Conservation (phyloP, 2,113 vertebrate species). For the Theristicus caerulescens region DNA sequence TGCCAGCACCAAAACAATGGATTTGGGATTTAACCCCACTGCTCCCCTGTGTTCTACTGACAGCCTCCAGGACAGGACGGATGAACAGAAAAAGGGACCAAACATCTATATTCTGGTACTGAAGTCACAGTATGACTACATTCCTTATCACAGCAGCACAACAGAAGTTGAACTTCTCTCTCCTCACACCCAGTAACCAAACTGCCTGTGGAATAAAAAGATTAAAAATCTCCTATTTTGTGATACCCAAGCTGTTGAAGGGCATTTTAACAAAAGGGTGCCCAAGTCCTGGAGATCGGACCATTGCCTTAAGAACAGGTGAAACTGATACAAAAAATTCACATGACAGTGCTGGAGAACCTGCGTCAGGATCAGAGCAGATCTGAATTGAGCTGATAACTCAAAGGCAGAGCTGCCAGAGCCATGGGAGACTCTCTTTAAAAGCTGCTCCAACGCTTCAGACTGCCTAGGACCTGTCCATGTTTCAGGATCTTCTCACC, state of each 20-base stretch:
- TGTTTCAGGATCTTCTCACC: neutral
- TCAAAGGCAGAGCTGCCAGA: neutral
- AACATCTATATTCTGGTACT: neutral
- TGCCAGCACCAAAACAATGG: conserved; percentile 20
- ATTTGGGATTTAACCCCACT: neutral
- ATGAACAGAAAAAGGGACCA: neutral
- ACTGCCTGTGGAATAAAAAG: neutral
- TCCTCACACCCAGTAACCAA: neutral
- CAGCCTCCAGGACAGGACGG: conserved; percentile 17
- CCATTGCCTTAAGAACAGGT: neutral
- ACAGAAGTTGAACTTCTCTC: neutral
- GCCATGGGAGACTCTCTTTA: neutral
- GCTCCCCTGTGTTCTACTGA: neutral
- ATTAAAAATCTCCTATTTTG: neutral
- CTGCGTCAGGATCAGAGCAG: neutral
- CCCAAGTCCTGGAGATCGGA: neutral
- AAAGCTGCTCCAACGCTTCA: neutral
- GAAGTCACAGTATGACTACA: neutral
- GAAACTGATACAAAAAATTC: neutral
- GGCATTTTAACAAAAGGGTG: neutral
- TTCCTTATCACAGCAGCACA: neutral
- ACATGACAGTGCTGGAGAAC: neutral
- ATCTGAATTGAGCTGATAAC: neutral
- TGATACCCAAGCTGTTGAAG: neutral
- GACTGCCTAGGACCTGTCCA: neutral